Conservation (phyloP, 2,888 invertebrate species). For the Cabera pusaria region DNA sequence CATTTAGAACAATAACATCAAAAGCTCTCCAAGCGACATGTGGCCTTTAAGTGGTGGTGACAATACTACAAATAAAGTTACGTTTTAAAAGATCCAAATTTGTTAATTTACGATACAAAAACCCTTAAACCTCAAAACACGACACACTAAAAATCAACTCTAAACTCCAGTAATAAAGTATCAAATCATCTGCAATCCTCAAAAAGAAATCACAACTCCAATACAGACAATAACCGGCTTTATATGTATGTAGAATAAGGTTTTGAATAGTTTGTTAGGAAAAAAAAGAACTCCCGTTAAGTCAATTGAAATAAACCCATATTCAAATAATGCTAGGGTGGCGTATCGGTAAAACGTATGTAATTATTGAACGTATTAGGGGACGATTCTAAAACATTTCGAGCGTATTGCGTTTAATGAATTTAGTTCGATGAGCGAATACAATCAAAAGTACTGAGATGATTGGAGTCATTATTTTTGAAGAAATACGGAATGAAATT, state of each 20-base stretch:
- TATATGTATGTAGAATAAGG: no score
- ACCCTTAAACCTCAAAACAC: slow-evolving; percentile 36
- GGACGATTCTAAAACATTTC: slow-evolving; percentile 59
- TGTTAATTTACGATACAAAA: slow-evolving; percentile 55
- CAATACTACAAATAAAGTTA: slow-evolving; percentile 81
- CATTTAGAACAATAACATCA: slow-evolving; percentile 60
- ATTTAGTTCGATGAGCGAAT: slow-evolving; percentile 62
- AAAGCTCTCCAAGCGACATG: slow-evolving; percentile 79
- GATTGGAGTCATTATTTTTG: no score
- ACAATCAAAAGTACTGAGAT: slow-evolving; percentile 48
- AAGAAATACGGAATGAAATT: no score
- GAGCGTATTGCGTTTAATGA: slow-evolving; percentile 74
- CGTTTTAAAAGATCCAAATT: slow-evolving; percentile 69
- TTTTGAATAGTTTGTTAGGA: no score
- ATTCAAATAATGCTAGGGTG: slow-evolving; percentile 75
- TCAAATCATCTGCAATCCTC: slow-evolving; percentile 21
- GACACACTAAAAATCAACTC: slow-evolving; percentile 21
- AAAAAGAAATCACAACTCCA: slow-evolving; percentile 4
- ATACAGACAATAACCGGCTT: no score
- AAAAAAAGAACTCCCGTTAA: slow-evolving; percentile 43
- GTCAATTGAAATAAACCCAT: slow-evolving; percentile 75
- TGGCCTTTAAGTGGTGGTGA: slow-evolving; percentile 81
- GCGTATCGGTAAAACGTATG: slow-evolving; percentile 76
- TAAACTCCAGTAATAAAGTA: slow-evolving; percentile 11
- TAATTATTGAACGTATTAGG: slow-evolving; percentile 70